Base-by-base conservation (phyloP, 1,140 invertebrate genomes). In the Eumaeus atala region DNA sequence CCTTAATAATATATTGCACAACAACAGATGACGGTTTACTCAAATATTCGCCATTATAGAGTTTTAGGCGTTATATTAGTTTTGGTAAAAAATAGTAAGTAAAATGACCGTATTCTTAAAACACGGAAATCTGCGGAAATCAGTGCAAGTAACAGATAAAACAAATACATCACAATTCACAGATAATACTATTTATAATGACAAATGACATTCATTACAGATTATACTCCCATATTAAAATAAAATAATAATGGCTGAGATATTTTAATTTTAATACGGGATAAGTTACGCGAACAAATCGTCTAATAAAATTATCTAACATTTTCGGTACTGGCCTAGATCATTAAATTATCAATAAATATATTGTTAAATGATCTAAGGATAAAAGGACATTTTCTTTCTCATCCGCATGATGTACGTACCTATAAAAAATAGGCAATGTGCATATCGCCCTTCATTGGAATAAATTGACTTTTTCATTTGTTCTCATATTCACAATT, bases 101-200 rank as follows among this genome's bases (percentile, higher is more conserved):
- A 54, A 68, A 54, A 33, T 47, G 12, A 38, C 55, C 66, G 58
- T 59, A 65, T 64, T 76, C 71, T 74, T 76, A 69, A 74, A 80
- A 77, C 74, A 77, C 70, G 71, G 68, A 78, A 80, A 79, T 74
- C 74, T 72, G 60, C 70, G 59, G 66, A 74, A 69, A 67, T 66
- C 64, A 63, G 67, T 56, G 58, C 60, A 58, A 60, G 28, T 17
- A 37, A 51, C n/a, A 51, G 16, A 37, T 51, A 58, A 53, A 47
- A 47, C 35, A 36, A 36, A 38, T 34, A 50, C 12, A 6, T 16
- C 12, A n/a, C 21, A 21, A 10, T 6, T 6, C n/a, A 42, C 17
- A 36, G 12, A 51, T 28, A 37, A 14, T 9, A 44, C 3, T 16
- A 18, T 9, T 18, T 11, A 21, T 44, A 4, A n/a, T 44, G 40